Evolutionary conservation across 2,888 invertebrate species (phyloP).

Genomic region (Selenia dentaria): DNA sequence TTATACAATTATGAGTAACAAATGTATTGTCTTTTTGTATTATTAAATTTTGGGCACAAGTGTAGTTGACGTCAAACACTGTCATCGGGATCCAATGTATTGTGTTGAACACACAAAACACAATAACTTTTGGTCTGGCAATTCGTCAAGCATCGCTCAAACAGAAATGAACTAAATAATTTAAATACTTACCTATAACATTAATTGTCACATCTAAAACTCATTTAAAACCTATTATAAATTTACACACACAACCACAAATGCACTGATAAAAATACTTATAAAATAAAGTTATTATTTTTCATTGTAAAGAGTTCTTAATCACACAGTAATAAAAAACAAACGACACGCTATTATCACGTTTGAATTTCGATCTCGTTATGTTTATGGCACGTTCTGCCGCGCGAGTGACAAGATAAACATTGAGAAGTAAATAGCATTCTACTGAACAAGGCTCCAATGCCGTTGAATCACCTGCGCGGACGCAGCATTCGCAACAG

Average conservation of each 20-base stretch:
- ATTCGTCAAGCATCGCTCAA: neutral
- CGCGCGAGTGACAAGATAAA: slow-evolving; percentile 28
- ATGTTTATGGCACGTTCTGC: slow-evolving; percentile 20
- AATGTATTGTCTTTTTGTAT: too few relatives aligned
- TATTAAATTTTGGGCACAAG: too few relatives aligned
- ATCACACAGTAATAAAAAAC: neutral
- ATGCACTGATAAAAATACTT: neutral
- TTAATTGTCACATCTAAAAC: too few relatives aligned
- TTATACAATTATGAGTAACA: too few relatives aligned
- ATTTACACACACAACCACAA: neutral
- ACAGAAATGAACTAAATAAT: neutral
- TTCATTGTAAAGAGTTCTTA: too few relatives aligned
- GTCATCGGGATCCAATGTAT: neutral
- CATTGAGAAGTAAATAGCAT: slow-evolving; percentile 27
- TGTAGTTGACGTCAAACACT: too few relatives aligned
- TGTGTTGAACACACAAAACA: too few relatives aligned
- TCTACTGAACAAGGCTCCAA: slow-evolving; percentile 4
- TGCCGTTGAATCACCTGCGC: slow-evolving; percentile 7
- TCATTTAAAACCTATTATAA: too few relatives aligned
- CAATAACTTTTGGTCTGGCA: neutral
- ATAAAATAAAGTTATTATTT: neutral
- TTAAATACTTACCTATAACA: too few relatives aligned
- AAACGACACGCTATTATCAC: slow-evolving; percentile 14
- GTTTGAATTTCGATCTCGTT: slow-evolving; percentile 21
- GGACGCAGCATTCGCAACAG: slow-evolving; percentile 8